These are phyloP conservation scores for Geophilus truncorum DNA, from an alignment of 2,888 invertebrate genomes.

Conservation along the genomic window DNA sequence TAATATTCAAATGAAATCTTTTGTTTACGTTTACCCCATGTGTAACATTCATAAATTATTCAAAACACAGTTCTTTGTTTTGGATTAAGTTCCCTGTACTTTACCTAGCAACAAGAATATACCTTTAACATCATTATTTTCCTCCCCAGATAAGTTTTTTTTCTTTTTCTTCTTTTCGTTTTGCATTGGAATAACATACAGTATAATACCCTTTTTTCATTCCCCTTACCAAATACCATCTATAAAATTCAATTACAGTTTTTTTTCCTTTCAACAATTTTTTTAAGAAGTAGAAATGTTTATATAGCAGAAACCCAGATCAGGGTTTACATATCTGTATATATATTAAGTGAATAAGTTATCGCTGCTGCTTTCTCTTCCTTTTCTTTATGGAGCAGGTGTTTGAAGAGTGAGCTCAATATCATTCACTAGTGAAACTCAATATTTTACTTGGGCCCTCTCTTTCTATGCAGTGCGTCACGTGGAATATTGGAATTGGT, in stretches of 20 bases:
- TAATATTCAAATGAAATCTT: conserved; percentile 24
- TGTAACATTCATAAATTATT: conserved; percentile 6
- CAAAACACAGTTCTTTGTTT: background rate
- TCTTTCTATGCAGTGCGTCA: background rate
- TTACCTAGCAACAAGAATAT: background rate
- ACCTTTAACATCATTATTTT: background rate
- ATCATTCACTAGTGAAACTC: conserved; percentile 2
- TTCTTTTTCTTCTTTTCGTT: too few relatives aligned
- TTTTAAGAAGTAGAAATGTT: background rate
- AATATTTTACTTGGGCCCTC: conserved; percentile 18
- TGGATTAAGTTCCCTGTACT: background rate
- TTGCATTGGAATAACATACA: too few relatives aligned
- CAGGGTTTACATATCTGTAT: background rate
- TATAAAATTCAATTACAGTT: background rate
- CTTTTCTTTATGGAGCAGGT: conserved; percentile 13
- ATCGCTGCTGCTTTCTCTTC: background rate
- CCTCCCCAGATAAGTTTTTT: background rate
- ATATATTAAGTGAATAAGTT: background rate
- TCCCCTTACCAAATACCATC: background rate
- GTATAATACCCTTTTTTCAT: background rate
- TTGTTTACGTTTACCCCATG: conserved; percentile 7
- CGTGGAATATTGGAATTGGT: conserved; percentile 27
- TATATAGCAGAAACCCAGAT: background rate
- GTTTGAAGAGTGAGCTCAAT: conserved; percentile 27
- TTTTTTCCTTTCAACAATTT: background rate